phyloP scores from a whole-genome alignment of 2,888 invertebrate species.

The Ernsta delagoae region DNA sequence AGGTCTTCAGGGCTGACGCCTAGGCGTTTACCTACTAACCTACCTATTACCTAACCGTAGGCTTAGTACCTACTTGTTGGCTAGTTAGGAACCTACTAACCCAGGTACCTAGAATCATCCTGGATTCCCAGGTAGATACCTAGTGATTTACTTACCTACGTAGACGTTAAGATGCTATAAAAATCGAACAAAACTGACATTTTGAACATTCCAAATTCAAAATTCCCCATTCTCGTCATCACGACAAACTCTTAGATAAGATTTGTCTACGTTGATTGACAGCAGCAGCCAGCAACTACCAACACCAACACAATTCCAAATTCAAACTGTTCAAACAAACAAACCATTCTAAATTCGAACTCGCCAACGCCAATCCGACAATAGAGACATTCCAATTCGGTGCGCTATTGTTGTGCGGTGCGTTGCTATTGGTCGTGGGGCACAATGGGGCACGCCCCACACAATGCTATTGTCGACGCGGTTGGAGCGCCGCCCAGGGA shows the following conservation, averaged over 20 bases:
- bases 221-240: no score
- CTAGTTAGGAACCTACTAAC: no score
- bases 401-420: conserved; percentile 77
- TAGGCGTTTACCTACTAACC: neutral
- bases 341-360: conserved; percentile 55
- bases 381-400: conserved; percentile 81
- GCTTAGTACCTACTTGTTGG: no score
- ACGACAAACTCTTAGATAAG: no score
- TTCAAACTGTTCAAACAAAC: conserved; percentile 26
- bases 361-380: conserved; percentile 68
- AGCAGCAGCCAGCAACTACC: neutral
- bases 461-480: conserved; percentile 80
- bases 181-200: neutral
- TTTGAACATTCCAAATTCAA: neutral
- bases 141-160: no score
- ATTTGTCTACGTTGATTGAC: neutral
- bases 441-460: conserved; percentile 81
- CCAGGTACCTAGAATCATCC: no score
- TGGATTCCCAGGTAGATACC: no score
- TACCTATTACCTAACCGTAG: no score
- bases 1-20: neutral
- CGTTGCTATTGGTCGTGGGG: conserved; percentile 70
- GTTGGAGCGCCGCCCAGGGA: conserved; percentile 64
- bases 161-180: no score
- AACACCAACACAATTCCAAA: conserved; percentile 11